phyloP scores from a whole-genome alignment of 2,113 vertebrate genomes.

The Brachypteracias leptosomus region DNA sequence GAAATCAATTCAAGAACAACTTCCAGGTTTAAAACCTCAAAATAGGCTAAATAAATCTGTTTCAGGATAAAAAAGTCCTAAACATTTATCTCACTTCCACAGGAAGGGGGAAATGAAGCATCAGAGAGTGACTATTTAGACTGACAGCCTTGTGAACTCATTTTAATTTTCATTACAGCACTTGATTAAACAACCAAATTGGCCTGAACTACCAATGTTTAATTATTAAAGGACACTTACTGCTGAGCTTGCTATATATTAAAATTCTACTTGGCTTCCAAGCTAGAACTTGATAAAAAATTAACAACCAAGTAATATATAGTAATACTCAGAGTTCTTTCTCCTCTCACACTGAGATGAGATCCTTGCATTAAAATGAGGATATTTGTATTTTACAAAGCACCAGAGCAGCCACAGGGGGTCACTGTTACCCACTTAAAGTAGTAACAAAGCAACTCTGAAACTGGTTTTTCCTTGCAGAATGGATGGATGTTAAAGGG shows the following conservation, averaged over 20 bases:
- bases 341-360: neutral
- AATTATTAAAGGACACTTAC: neutral
- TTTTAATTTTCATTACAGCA: neutral
- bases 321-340: fast-evolving
- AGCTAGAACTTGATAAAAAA: neutral
- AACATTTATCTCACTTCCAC: neutral
- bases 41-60: neutral
- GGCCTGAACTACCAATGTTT: neutral
- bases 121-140: neutral
- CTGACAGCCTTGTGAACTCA: neutral
- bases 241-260: neutral
- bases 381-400: neutral
- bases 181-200: neutral
- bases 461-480: neutral
- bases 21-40: neutral
- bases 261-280: neutral
- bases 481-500: neutral
- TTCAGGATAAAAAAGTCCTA: neutral
- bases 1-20: neutral
- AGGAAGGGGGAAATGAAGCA: neutral
- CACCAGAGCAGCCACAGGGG: conserved; percentile 18
- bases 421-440: conserved; percentile 40
- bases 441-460: neutral
- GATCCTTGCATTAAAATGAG: fast-evolving
- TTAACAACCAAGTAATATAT: neutral